A percentile compares a stretch with the other conserved stretches of the same genome.
phyloP scores from a whole-genome alignment of 2,797 vertebrate species.

The Eulemur mongoz region DNA sequence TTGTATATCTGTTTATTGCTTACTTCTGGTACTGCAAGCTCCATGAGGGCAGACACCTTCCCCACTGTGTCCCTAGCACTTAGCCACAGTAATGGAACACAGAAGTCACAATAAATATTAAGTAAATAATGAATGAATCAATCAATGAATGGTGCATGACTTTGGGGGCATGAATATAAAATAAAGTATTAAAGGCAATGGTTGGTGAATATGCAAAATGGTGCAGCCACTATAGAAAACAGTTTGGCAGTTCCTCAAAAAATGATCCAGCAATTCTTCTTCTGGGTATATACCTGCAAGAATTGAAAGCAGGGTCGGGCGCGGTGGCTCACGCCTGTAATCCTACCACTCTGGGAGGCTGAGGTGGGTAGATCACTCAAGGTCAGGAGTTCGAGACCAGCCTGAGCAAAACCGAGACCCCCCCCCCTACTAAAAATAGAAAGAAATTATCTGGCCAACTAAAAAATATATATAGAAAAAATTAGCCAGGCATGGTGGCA shows the following conservation, averaged over 20 bases:
- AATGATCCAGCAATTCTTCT: background rate
- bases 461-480: too few species aligned
- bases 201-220: background rate
- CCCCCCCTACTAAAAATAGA: too few species aligned
- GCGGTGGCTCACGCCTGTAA: too few species aligned
- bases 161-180: background rate
- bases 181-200: background rate
- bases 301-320: background rate
- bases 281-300: background rate
- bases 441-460: too few species aligned
- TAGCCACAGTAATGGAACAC: background rate
- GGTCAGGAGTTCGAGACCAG: too few species aligned
- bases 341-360: too few species aligned
- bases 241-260: background rate
- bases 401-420: too few species aligned
- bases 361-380: too few species aligned
- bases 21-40: background rate
- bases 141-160: background rate
- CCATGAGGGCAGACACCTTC: rapidly evolving
- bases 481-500: too few species aligned
- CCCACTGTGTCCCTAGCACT: background rate
- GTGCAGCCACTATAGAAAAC: background rate
- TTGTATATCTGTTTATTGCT: background rate
- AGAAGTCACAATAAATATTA: background rate
- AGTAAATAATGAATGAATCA: background rate